Percentiles rank a stretch among this genome's conserved stretches.
phyloP scores from a whole-genome alignment of 2,888 invertebrate species.

The Reticulitermes lucifugus region DNA sequence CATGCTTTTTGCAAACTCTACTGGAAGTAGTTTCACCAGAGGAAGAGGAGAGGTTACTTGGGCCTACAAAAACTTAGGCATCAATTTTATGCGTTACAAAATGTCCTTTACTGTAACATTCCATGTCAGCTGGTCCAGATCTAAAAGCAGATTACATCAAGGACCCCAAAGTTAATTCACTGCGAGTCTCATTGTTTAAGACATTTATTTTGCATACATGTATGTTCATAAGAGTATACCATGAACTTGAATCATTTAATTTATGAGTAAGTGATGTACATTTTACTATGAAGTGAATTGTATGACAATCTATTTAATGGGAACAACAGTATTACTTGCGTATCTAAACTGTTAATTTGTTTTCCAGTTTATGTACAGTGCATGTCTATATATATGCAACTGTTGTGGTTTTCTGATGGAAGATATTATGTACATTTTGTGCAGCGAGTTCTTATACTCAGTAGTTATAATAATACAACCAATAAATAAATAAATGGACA shows the following conservation, averaged over 20 bases:
- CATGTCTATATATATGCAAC: background rate
- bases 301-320: background rate
- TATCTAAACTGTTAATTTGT: background rate
- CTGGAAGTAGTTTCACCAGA: constrained; percentile 36
- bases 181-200: background rate
- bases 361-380: background rate
- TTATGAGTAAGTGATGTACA: background rate
- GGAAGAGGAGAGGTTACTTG: constrained; percentile 35
- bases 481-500: too few species aligned
- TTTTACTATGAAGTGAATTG: background rate
- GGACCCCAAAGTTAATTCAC: background rate
- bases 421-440: background rate
- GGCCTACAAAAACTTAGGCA: constrained; percentile 19
- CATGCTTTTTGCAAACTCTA: constrained; percentile 13
- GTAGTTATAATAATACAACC: background rate
- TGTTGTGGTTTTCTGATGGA: background rate
- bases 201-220: background rate
- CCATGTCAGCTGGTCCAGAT: background rate
- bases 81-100: background rate
- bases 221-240: background rate
- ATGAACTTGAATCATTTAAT: background rate
- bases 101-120: background rate
- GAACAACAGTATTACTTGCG: background rate
- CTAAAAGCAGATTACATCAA: background rate
- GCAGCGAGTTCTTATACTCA: background rate